Evolutionary conservation across 2,888 invertebrate species (phyloP).

Genomic region (Andrena praecox): DNA sequence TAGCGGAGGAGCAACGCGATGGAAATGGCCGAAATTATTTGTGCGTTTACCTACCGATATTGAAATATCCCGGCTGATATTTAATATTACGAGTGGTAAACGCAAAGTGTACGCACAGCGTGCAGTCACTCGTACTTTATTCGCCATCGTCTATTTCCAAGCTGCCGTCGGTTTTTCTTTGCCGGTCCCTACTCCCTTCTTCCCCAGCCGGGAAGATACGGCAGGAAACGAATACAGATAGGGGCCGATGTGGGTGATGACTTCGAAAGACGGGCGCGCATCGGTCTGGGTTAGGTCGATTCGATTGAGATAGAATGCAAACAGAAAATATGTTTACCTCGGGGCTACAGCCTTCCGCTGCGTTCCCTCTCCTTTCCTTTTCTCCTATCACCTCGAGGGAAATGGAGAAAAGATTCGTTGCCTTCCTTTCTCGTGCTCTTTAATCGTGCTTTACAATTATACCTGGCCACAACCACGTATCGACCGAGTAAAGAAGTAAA

Average conservation of each 20-base stretch:
- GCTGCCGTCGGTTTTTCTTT: not conserved
- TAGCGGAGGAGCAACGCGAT: not conserved
- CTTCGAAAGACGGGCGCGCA: constrained; percentile 42
- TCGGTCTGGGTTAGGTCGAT: constrained; percentile 34
- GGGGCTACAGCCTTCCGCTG: constrained; percentile 5
- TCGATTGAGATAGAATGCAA: constrained; percentile 51
- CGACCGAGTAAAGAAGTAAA: constrained; percentile 46
- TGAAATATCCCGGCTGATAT: constrained; percentile 78
- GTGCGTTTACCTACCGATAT: constrained; percentile 75
- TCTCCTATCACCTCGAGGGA: not conserved
- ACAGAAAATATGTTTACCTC: constrained; percentile 63
- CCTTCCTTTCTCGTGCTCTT: constrained; percentile 3
- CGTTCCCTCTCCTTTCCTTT: not conserved
- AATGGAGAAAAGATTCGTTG: not conserved
- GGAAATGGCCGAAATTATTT: constrained; percentile 52
- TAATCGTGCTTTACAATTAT: constrained; percentile 48
- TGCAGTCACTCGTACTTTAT: constrained; percentile 34
- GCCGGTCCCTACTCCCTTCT: not conserved
- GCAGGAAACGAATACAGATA: constrained; percentile 37
- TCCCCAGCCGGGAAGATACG: constrained; percentile 6
- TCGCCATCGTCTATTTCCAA: constrained; percentile 24
- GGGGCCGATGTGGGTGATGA: constrained; percentile 32
- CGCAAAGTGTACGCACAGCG: constrained; percentile 55
- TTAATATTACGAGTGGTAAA: constrained; percentile 75
- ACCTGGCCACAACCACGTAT: constrained; percentile 10